These are phyloP conservation scores for Heliconius aoede DNA, from an alignment of 2,888 invertebrate genomes.

Conservation along the genomic window DNA sequence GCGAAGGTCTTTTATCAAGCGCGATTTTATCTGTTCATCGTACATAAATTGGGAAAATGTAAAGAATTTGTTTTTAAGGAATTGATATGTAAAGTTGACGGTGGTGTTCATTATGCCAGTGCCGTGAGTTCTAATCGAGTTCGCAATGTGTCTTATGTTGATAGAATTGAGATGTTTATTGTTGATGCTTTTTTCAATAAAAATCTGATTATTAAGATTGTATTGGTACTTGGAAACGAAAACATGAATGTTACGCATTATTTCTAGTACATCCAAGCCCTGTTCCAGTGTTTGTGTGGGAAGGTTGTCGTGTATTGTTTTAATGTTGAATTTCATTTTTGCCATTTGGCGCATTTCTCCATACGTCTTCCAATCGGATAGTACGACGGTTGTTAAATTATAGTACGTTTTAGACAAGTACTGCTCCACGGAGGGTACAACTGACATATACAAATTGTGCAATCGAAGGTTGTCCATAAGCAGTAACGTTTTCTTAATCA, in stretches of 20 bases:
- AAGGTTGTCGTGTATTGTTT: conserved; percentile 94
- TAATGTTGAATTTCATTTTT: conserved; percentile 90
- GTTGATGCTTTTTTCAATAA: conserved; percentile 94
- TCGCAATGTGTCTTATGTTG: conserved; percentile 96
- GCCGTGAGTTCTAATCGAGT: conserved; percentile 98
- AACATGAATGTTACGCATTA: conserved; percentile 97
- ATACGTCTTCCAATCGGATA: conserved; percentile 99
- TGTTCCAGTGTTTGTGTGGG: conserved; percentile 98
- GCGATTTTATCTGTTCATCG: conserved; percentile 98
- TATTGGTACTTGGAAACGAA: conserved; percentile 97
- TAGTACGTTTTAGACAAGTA: conserved; percentile 98
- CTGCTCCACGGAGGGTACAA: conserved; percentile 90
- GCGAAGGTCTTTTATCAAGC: conserved; percentile 93
- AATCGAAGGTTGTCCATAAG: conserved; percentile 82
- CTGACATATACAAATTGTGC: conserved; percentile 83
- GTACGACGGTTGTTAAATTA: conserved; percentile 97
- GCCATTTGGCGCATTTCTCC: conserved; percentile 98
- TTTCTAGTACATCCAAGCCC: conserved; percentile 97
- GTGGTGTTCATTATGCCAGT: conserved; percentile 98
- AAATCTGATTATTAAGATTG: conserved; percentile 98
- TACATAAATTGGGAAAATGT: conserved; percentile 98
- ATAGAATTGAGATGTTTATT: conserved; percentile 98
- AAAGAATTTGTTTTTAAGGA: conserved; percentile 95
- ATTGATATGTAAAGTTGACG: conserved; percentile 96
- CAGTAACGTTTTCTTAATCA: conserved; percentile 86